A percentile compares a stretch with the other conserved stretches of the same genome.
These are phyloP conservation scores for Psilopsiagon aurifrons DNA, from an alignment of 2,113 vertebrate genomes.

Conservation along the genomic window DNA sequence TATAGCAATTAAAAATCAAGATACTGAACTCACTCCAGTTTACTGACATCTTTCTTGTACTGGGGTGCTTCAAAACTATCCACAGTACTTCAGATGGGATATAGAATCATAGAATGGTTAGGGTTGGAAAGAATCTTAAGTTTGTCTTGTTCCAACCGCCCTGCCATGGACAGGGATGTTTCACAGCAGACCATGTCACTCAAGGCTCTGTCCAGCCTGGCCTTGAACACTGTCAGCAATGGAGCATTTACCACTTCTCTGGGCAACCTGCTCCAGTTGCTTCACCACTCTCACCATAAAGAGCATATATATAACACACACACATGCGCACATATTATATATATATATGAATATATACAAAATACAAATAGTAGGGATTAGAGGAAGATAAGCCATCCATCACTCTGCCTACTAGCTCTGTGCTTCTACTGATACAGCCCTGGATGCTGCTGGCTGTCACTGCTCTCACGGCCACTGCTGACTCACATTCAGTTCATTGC, in stretches of 20 bases:
- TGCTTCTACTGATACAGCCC: background rate
- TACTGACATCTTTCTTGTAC: background rate
- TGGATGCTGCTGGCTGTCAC: background rate
- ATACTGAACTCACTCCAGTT: background rate
- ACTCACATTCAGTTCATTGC: accelerated
- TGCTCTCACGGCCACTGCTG: background rate
- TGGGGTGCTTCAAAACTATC: background rate
- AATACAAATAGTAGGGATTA: background rate
- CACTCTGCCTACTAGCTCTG: background rate
- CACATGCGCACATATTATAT: background rate
- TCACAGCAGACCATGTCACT: background rate
- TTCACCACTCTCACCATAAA: background rate
- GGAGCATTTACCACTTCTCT: background rate
- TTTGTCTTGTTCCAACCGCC: background rate
- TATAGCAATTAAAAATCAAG: background rate
- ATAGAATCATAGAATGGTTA: background rate
- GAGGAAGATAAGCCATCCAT: background rate
- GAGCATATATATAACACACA: background rate
- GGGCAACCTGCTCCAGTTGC: background rate
- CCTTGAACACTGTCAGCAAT: background rate
- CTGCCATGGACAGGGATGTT: background rate
- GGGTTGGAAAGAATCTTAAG: background rate
- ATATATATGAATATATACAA: background rate
- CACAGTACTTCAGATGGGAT: background rate
- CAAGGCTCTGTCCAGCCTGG: background rate